A percentile compares a stretch with the other conserved stretches of the same genome.
These are phyloP conservation scores for Lordiphosa andalusiaca DNA, from an alignment of 2,888 invertebrate species.

Conservation along the genomic window DNA sequence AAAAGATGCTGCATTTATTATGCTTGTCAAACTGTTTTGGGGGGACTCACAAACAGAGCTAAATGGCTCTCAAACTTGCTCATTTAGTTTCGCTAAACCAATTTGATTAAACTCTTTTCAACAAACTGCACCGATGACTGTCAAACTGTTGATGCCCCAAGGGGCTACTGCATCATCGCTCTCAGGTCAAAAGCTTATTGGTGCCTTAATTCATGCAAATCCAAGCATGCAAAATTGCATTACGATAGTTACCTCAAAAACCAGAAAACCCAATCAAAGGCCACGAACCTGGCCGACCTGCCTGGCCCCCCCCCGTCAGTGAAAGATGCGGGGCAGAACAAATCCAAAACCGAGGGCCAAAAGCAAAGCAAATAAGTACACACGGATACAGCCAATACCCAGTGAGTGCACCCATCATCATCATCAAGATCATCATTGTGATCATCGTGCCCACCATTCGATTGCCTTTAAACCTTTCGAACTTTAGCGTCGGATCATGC, in stretches of 20 bases:
- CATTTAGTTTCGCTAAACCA: no score
- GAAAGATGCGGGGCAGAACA: slow-evolving; percentile 53
- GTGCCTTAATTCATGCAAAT: slow-evolving; percentile 11
- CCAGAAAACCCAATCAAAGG: slow-evolving; percentile 45
- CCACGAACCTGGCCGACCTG: slow-evolving; percentile 44
- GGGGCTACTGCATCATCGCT: neutral
- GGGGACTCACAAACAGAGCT: no score
- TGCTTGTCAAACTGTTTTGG: no score
- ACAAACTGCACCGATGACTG: neutral
- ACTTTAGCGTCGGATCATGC: slow-evolving; percentile 46
- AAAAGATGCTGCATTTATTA: no score
- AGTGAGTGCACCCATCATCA: no score
- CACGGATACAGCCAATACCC: slow-evolving; percentile 12
- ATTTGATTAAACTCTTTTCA: no score
- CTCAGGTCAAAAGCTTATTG: neutral
- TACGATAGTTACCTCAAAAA: neutral
- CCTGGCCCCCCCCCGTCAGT: slow-evolving; percentile 25
- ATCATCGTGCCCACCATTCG: slow-evolving; percentile 37
- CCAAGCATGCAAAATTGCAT: slow-evolving; percentile 5
- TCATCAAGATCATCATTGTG: no score
- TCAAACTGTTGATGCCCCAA: slow-evolving; percentile 11
- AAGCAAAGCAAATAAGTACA: slow-evolving; percentile 39
- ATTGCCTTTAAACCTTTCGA: slow-evolving; percentile 59
- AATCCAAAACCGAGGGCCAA: slow-evolving; percentile 28
- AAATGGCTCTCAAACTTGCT: no score